Evolutionary conservation across 2,888 invertebrate species (phyloP), one percentile per base, ranked within the genome.

Genomic region (Euzophera pinguis): DNA sequence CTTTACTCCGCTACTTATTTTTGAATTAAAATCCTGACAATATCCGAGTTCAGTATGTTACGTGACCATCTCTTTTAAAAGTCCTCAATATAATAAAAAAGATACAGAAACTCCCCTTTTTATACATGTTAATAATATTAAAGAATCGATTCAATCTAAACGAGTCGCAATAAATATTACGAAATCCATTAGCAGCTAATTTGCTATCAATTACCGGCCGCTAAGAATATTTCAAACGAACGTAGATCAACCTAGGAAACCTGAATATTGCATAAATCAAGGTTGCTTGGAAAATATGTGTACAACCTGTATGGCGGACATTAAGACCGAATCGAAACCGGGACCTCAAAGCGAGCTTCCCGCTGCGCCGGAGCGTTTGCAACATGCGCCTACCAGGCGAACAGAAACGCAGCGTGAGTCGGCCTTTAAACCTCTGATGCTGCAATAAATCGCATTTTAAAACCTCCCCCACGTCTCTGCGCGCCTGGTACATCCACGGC

Each of bases 371-470:
- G 67, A 57, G 69, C 70, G 70, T 55, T 57, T 66, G 65, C 67
- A 68, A 69, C 74, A 71, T 68, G 71, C 67, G 68, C 75, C 74
- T 75, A 76, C 76, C 71, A 73, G 71, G 73, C 65, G 64, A 63
- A 56, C 73, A 73, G 63, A 55, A 53, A 42, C 57, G 63, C 75
- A 72, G 71, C 75, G 65, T 72, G 80, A 75, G 51, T 58, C 55
- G 71, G 50, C 65, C 65, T 67, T 67, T 71, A 69, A 72, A 69
- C 65, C 65, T 71, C 67, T 71, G 72, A 71, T 70, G 71, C 63
- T 62, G 65, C 67, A 59, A 81, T 84, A 84, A 83, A 85, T 86
- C 75, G 67, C 67, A 70, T 76, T 76, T 76, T 73, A 75, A 78
- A 77, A 71, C 72, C 72, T 68, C 64, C 67, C 57, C 63, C 62